phyloP scores from a whole-genome alignment of 2,797 vertebrate species.

The Sebastolobus alascanus region DNA sequence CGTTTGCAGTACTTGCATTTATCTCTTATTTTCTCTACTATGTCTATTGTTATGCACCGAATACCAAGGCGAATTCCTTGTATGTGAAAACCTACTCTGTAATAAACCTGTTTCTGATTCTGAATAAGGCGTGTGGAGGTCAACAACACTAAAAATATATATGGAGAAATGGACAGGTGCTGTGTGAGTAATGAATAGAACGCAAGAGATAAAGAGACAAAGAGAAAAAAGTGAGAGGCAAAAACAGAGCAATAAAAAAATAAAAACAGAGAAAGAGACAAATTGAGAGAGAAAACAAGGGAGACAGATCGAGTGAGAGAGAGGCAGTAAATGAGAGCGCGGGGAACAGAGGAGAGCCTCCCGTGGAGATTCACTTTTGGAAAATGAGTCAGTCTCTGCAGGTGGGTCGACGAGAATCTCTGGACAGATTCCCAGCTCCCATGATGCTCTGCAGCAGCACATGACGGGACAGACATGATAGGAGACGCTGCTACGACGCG shows the following conservation, averaged over 20 bases:
- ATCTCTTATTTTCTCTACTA: background rate
- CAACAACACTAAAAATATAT: background rate
- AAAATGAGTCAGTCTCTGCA: constrained; percentile 57
- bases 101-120: background rate
- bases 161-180: background rate
- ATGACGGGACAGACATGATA: constrained; percentile 28
- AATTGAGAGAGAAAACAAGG: background rate
- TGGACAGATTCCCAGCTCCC: constrained; percentile 45
- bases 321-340: constrained; percentile 11
- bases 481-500: background rate
- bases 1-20: background rate
- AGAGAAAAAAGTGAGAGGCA: background rate
- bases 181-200: background rate
- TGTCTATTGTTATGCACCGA: background rate
- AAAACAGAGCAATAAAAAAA: constrained; percentile 1
- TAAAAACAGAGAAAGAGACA: background rate
- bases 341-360: constrained; percentile 25
- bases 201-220: background rate
- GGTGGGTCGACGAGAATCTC: constrained; percentile 26
- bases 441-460: constrained; percentile 43
- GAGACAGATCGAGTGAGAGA: background rate
- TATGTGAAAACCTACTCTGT: background rate
- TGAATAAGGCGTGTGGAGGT: background rate
- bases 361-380: constrained; percentile 43
- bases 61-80: background rate